Evolutionary conservation across 2,888 invertebrate genomes (phyloP), one percentile per base, ranked within the genome.

Genomic region (Apamea sordens): DNA sequence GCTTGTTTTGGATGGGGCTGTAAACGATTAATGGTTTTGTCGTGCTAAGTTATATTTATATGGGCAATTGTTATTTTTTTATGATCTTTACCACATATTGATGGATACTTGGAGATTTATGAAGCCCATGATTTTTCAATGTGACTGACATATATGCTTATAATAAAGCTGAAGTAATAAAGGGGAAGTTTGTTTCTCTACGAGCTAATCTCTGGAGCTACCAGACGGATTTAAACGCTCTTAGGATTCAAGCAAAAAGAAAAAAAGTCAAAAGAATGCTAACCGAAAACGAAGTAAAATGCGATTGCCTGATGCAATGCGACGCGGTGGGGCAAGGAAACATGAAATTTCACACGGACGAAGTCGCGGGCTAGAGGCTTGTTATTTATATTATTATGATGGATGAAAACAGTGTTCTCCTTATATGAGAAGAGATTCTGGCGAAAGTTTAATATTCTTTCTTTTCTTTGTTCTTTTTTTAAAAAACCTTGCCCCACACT

Each of bases 11-110:
- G 10, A 75, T 71, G 63, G 28, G 41, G 50, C 32, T 53, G 44
- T 67, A 36, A 86, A 77, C 28, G 53, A 76, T 71, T 71, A 65
- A 59, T 65, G 50, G 32, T 32, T 77, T 64, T 67, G 72, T 53
- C 28, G 4, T 8, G 65, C 32, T 56, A n/a, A n/a, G 56, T 47
- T 32, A 36, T 53, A 24, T n/a, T n/a, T n/a, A n/a, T 28, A 24
- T 21, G 53, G 6, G 69, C 50, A 13, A 24, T 70, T 70, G 50
- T 53, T 1, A 24, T 24, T 24, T 53, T 36, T 70, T 53, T 3
- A 53, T 53, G 11, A 36, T 18, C 24, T 8, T 53, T 24, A 24
- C 32, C 6, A 56, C n/a, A 13, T n/a, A n/a, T 21, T 11, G 36
- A 24, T 53, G 24, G 36, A 24, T 18, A 41, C 10, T 50, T 28